phyloP scores from a whole-genome alignment of 2,888 invertebrate genomes.

The Apamea crenata region DNA sequence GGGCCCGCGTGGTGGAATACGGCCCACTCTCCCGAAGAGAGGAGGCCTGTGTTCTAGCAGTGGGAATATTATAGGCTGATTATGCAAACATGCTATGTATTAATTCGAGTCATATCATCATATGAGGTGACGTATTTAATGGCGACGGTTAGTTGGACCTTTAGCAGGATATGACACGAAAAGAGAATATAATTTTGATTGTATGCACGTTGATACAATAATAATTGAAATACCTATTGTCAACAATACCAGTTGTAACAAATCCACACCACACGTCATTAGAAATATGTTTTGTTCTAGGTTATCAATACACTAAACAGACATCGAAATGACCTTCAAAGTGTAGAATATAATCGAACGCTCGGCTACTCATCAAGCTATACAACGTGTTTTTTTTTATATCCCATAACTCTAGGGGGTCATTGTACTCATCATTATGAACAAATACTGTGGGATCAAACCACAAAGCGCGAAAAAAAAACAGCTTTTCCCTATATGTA shows the following conservation, averaged over 20 bases:
- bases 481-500: no score
- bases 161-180: not conserved
- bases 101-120: not conserved
- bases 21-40: no score
- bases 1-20: no score
- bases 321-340: slow-evolving; percentile 13
- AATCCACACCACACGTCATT: slow-evolving; percentile 3
- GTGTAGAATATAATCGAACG: not conserved
- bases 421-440: no score
- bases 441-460: no score
- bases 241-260: not conserved
- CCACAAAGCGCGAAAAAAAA: no score
- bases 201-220: not conserved
- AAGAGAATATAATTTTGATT: not conserved
- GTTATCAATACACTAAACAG: not conserved
- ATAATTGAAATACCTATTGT: not conserved
- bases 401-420: no score
- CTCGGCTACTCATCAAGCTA: no score
- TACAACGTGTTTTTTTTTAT: no score
- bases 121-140: not conserved
- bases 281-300: slow-evolving; percentile 7
- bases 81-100: not conserved
- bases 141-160: not conserved
- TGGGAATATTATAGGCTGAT: no score
- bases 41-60: no score